These are phyloP conservation scores for Drosophila leonis DNA, from an alignment of 2,888 invertebrate species.

Conservation along the genomic window DNA sequence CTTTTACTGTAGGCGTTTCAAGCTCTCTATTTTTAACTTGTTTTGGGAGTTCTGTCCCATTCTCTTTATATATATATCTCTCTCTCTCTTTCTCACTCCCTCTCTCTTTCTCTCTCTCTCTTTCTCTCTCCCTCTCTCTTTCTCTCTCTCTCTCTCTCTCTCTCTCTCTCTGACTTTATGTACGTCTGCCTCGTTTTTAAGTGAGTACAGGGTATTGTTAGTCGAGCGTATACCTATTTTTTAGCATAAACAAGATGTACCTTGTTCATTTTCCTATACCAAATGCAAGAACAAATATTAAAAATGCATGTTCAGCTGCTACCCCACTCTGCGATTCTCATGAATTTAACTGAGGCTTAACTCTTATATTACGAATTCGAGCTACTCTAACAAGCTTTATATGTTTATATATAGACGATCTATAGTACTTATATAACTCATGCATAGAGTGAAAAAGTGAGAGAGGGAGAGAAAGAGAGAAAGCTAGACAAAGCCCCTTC, in stretches of 20 bases:
- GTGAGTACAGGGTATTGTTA: not conserved
- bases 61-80: not conserved
- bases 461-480: slow-evolving; percentile 1
- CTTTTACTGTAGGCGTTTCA: too few relatives aligned
- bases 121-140: not conserved
- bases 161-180: not conserved
- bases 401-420: not conserved
- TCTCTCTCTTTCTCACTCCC: not conserved
- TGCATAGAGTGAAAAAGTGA: not conserved
- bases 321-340: not conserved
- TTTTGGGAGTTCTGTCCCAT: not conserved
- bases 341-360: not conserved
- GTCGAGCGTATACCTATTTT: not conserved
- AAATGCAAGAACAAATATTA: not conserved
- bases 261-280: not conserved
- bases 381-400: not conserved
- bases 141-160: not conserved
- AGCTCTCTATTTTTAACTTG: not conserved
- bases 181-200: too few relatives aligned
- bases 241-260: not conserved
- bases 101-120: not conserved
- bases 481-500: slow-evolving; percentile 14
- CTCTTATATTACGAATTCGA: not conserved
- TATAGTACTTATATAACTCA: not conserved
- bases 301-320: not conserved